These are phyloP conservation scores for Melikaiella ostensackeni DNA, from an alignment of 2,888 invertebrate genomes.

Conservation along the genomic window DNA sequence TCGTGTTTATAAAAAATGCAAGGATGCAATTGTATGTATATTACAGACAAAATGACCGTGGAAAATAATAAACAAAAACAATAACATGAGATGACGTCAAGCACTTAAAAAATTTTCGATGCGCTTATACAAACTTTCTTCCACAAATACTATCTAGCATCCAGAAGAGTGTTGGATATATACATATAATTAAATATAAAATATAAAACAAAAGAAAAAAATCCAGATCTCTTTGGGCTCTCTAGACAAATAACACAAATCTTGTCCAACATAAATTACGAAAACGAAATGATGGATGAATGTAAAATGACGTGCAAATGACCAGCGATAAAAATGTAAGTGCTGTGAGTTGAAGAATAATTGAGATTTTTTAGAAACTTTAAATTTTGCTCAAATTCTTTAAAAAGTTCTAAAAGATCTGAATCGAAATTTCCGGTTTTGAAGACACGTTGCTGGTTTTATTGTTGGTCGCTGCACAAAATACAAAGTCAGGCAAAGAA, in stretches of 20 bases:
- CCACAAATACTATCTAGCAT: slow-evolving; percentile 41
- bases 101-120: slow-evolving; percentile 39
- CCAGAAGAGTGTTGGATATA: slow-evolving; percentile 25
- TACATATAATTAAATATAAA: background rate
- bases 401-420: background rate
- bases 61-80: slow-evolving; percentile 38
- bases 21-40: slow-evolving; percentile 31
- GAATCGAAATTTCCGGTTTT: background rate
- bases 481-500: background rate
- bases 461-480: background rate
- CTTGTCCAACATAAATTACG: background rate
- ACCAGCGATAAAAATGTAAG: slow-evolving; percentile 19
- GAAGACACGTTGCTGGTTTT: slow-evolving; percentile 13
- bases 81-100: slow-evolving; percentile 34
- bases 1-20: slow-evolving; percentile 53
- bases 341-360: background rate
- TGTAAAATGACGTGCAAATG: background rate
- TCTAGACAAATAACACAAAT: background rate
- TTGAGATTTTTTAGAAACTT: background rate
- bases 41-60: slow-evolving; percentile 40
- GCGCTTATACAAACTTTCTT: slow-evolving; percentile 17
- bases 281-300: background rate
- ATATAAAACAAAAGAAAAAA: background rate
- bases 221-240: background rate
- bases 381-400: background rate